These are phyloP conservation scores for Paraescarpia echinospica DNA, from an alignment of 1,140 invertebrate genomes.

Conservation along the genomic window DNA sequence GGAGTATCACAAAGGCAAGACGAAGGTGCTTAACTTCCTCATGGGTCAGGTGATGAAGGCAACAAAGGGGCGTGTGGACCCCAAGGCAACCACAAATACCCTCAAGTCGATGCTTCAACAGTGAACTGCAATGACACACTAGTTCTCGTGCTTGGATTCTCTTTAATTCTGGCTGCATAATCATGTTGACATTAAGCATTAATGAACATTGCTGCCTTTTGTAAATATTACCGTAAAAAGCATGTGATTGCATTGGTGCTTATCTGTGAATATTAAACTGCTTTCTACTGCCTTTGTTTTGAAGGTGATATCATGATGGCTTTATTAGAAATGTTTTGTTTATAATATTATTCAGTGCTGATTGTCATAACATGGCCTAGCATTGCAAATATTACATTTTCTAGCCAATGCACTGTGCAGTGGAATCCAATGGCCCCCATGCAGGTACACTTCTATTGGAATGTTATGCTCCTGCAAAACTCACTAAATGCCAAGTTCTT, in stretches of 20 bases:
- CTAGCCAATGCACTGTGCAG: no score
- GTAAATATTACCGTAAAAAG: not conserved
- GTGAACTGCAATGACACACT: not conserved
- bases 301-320: not conserved
- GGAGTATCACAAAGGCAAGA: conserved; percentile 71
- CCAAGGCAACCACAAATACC: conserved; percentile 21
- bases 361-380: no score
- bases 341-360: no score
- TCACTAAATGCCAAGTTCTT: no score
- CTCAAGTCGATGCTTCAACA: conserved; percentile 12
- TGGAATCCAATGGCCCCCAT: no score
- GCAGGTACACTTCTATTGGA: no score
- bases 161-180: no score
- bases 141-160: not conserved
- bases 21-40: conserved; percentile 68
- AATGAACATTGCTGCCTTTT: not conserved
- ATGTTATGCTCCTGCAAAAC: no score
- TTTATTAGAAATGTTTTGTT: not conserved
- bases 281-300: not conserved
- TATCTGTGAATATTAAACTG: not conserved
- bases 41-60: conserved; percentile 64
- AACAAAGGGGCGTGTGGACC: conserved; percentile 66
- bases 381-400: no score
- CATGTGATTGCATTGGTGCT: not conserved
- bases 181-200: not conserved